Evolutionary conservation across 2,797 vertebrate species (phyloP).

Genomic region (Momotus momota): DNA sequence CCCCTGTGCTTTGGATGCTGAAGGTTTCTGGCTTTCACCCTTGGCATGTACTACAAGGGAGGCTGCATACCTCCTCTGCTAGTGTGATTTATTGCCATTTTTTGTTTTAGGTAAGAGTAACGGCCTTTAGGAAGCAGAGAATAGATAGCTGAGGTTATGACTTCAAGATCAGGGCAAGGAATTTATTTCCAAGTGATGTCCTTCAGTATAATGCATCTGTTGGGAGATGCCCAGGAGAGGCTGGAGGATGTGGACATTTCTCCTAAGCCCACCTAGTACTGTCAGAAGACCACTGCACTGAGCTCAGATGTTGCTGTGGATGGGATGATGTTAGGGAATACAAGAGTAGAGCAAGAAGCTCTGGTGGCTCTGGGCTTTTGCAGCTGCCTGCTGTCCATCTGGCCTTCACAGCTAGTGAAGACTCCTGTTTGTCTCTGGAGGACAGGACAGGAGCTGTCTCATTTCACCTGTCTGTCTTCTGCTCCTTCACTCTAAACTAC

Average conservation of each 20-base stretch:
- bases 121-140: neutral
- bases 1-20: neutral
- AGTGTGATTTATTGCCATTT: neutral
- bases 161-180: neutral
- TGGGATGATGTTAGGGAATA: neutral
- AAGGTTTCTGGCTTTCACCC: neutral
- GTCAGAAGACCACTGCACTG: neutral
- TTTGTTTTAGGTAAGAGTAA: neutral
- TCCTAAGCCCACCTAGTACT: neutral
- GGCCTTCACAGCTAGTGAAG: neutral
- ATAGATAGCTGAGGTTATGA: neutral
- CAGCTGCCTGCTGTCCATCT: neutral
- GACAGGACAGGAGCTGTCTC: neutral
- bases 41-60: fast-evolving
- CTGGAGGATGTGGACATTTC: neutral
- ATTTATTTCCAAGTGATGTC: neutral
- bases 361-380: neutral
- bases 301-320: neutral
- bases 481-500: neutral
- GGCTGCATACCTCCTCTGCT: neutral
- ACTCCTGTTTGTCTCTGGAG: neutral
- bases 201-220: neutral
- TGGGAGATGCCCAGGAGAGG: neutral
- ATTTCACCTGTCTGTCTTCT: neutral
- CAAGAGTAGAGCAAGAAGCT: neutral